Evolutionary conservation across 37 sponge, comb jelly and placozoan genomes (phyloP).

Genomic region (Petrosia ficiformis): DNA sequence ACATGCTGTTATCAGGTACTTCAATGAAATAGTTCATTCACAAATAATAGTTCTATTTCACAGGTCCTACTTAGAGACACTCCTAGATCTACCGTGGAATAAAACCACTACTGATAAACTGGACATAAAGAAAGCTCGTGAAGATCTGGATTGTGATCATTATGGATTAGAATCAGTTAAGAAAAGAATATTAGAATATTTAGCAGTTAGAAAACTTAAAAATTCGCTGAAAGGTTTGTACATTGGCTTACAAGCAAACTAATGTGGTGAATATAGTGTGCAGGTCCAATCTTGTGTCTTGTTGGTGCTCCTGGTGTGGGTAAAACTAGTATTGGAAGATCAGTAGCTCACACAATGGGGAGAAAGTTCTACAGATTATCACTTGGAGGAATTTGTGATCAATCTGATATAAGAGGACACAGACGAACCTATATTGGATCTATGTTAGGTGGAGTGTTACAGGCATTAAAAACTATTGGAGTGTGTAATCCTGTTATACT

Average conservation of each 20-base stretch:
- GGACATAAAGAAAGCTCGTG: conserved; percentile 59
- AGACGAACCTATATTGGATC: conserved; percentile 91
- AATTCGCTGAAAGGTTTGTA: conserved; percentile 69
- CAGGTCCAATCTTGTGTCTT: conserved; percentile 90
- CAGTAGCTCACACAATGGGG: conserved; percentile 80
- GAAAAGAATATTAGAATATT: conserved; percentile 80
- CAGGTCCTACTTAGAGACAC: conserved; percentile 77
- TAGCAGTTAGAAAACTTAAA: conserved; percentile 84
- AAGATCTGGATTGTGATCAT: conserved; percentile 77
- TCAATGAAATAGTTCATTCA: not conserved
- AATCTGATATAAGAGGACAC: conserved; percentile 89
- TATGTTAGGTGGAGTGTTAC: conserved; percentile 80
- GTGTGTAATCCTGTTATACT: conserved; percentile 90
- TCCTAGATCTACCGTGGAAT: conserved; percentile 87
- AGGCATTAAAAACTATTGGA: conserved; percentile 67
- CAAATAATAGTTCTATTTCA: not conserved
- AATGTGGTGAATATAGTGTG: too few species aligned
- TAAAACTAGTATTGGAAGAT: conserved; percentile 86
- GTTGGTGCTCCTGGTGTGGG: conserved; percentile 94
- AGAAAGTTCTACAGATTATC: conserved; percentile 86
- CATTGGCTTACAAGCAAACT: too few species aligned
- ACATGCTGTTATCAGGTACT: conserved; percentile 67
- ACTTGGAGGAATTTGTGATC: conserved; percentile 86
- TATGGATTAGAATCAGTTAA: conserved; percentile 85
- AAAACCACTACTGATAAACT: conserved; percentile 61